A percentile compares a stretch with the other conserved stretches of the same genome.
phyloP scores from a whole-genome alignment of 2,113 vertebrate genomes.

The Zosterops borbonicus region DNA sequence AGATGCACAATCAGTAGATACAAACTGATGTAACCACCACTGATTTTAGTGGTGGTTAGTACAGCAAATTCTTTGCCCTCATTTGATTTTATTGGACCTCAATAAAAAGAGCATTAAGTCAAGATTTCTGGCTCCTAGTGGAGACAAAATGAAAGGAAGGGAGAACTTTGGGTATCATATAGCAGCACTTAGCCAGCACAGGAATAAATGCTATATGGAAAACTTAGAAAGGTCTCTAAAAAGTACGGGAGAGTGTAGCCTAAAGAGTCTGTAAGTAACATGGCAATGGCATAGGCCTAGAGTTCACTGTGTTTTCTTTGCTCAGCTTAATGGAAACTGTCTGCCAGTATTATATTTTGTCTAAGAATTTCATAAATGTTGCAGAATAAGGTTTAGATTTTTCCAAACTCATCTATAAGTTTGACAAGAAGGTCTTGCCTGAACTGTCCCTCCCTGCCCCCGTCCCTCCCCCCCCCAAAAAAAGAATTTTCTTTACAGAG shows the following conservation, averaged over 20 bases:
- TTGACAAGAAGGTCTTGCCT: background rate
- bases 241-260: background rate
- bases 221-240: background rate
- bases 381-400: background rate
- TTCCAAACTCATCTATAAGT: background rate
- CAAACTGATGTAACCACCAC: background rate
- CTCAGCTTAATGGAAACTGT: background rate
- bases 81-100: background rate
- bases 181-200: background rate
- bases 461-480: rapidly evolving
- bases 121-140: background rate
- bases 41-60: background rate
- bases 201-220: background rate
- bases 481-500: background rate
- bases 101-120: background rate
- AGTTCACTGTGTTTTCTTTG: background rate
- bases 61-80: background rate
- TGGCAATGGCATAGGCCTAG: background rate
- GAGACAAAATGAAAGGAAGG: background rate
- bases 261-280: background rate
- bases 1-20: background rate
- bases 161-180: background rate
- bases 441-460: rapidly evolving
- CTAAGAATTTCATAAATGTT: background rate
- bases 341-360: background rate